Percentiles rank a stretch among this genome's conserved stretches.
Evolutionary conservation across 2,888 invertebrate genomes (phyloP).

Genomic region (Callosobruchus maculatus): DNA sequence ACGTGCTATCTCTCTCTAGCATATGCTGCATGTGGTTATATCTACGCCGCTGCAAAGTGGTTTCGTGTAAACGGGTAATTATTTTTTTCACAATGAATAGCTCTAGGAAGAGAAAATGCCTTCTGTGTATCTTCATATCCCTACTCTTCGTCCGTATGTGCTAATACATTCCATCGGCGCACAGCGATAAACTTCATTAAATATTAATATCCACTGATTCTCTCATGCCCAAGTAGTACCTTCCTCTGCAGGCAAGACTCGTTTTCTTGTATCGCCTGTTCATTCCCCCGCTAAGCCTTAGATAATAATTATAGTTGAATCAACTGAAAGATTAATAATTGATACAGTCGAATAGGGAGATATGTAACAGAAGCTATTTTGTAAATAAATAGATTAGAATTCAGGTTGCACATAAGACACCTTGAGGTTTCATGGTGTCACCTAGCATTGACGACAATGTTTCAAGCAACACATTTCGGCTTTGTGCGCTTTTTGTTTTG

Average conservation of each 20-base stretch:
- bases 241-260: background rate
- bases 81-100: background rate
- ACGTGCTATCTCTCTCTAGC: too few species aligned
- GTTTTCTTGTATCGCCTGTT: background rate
- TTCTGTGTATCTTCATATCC: background rate
- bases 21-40: too few species aligned
- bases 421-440: too few species aligned
- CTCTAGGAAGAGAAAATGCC: background rate
- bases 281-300: background rate
- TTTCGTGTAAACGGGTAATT: background rate
- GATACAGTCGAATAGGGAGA: background rate
- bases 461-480: too few species aligned
- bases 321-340: background rate
- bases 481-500: too few species aligned
- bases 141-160: background rate
- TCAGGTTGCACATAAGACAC: too few species aligned
- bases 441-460: too few species aligned
- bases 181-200: background rate
- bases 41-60: background rate
- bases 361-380: background rate
- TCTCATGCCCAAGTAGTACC: background rate
- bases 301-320: background rate
- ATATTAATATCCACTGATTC: background rate
- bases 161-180: background rate
- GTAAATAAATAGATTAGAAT: too few species aligned